Evolutionary conservation across 2,888 invertebrate species (phyloP).

Genomic region (Dendrolimus houi): DNA sequence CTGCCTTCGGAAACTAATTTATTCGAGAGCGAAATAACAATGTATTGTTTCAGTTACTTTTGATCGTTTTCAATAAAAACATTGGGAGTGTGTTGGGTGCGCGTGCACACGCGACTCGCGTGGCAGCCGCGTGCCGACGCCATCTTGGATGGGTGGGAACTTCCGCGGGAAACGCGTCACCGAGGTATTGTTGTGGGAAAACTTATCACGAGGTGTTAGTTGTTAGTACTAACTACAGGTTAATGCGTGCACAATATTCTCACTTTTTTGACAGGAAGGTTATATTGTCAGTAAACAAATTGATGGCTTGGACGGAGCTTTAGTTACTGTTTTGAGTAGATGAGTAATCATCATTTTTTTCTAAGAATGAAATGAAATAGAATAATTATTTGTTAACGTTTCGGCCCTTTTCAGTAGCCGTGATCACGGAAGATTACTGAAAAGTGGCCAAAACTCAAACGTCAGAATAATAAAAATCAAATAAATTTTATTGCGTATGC

Average conservation of each 20-base stretch:
- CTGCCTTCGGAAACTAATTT: conserved; percentile 56
- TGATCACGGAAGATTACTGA: no score
- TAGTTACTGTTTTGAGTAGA: no score
- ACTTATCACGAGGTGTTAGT: conserved; percentile 32
- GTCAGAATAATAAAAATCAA: no score
- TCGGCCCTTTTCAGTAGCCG: no score
- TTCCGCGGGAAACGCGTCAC: conserved; percentile 53
- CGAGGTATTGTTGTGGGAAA: conserved; percentile 48
- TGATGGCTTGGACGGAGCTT: background rate
- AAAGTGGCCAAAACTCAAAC: no score
- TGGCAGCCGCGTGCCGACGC: conserved; percentile 44
- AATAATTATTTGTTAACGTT: no score
- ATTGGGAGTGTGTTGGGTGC: conserved; percentile 46
- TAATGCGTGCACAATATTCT: conserved; percentile 13
- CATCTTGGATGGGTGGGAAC: conserved; percentile 70
- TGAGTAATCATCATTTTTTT: no score
- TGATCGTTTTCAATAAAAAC: conserved; percentile 69
- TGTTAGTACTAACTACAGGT: conserved; percentile 17
- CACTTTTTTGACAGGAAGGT: conserved; percentile 4
- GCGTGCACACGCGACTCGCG: conserved; percentile 37
- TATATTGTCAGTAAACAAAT: conserved; percentile 7
- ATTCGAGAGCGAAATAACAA: conserved; percentile 57
- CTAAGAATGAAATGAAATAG: no score
- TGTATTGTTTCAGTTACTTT: conserved; percentile 62
- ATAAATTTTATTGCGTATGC: no score